Percentiles rank a stretch among this genome's conserved stretches.
Conservation (phyloP, 2,888 invertebrate genomes). For the Epinotia bilunana region DNA sequence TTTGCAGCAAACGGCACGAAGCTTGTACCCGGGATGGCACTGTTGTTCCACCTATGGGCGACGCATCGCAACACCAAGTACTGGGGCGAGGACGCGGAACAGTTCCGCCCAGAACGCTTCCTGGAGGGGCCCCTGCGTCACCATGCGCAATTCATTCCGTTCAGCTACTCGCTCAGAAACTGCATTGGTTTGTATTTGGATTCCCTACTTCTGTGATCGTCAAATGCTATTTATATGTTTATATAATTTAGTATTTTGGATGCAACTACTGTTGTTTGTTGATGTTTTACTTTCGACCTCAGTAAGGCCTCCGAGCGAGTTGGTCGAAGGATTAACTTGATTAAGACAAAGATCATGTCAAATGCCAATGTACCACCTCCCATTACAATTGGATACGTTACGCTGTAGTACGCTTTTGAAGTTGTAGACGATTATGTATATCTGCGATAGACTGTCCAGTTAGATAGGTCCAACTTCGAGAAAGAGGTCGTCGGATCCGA, state of each 20-base stretch:
- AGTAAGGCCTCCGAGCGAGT: too few relatives aligned
- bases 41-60: slow-evolving; percentile 5
- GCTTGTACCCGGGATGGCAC: not conserved
- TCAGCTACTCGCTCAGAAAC: slow-evolving; percentile 25
- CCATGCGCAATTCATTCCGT: slow-evolving; percentile 13
- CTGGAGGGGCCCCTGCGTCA: slow-evolving; percentile 14
- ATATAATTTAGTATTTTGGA: not conserved
- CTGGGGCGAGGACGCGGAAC: slow-evolving; percentile 19
- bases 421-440: too few relatives aligned
- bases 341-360: too few relatives aligned
- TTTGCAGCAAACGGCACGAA: slow-evolving; percentile 5
- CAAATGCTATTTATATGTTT: not conserved
- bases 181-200: slow-evolving; percentile 4
- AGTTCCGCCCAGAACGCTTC: slow-evolving; percentile 18
- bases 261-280: too few relatives aligned
- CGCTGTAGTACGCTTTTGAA: too few relatives aligned
- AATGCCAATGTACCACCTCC: too few relatives aligned
- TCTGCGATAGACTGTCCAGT: too few relatives aligned
- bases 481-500: too few relatives aligned
- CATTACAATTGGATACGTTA: too few relatives aligned
- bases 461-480: too few relatives aligned
- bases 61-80: slow-evolving; percentile 14
- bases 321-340: too few relatives aligned
- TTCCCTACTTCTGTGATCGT: not conserved
- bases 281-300: too few relatives aligned